Evolutionary conservation across 2,888 invertebrate species (phyloP).

Genomic region (Synergus gifuensis): DNA sequence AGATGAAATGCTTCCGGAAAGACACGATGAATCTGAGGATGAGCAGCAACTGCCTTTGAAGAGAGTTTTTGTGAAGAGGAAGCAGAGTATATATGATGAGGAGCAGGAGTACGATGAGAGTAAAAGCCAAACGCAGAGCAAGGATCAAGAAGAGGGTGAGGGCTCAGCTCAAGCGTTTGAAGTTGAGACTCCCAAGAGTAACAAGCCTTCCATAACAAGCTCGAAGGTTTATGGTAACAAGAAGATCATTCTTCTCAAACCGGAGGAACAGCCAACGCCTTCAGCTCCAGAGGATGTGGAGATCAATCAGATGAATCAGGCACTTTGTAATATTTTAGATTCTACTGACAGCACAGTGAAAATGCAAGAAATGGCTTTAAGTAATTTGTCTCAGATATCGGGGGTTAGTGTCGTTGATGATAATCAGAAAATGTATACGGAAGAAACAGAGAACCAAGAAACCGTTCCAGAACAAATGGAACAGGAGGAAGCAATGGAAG

Average conservation of each 20-base stretch:
- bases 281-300: constrained; percentile 63
- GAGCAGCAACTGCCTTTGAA: constrained; percentile 79
- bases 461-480: constrained; percentile 36
- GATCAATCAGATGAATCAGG: constrained; percentile 70
- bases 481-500: constrained; percentile 47
- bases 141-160: constrained; percentile 16
- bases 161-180: constrained; percentile 29
- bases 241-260: constrained; percentile 69
- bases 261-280: constrained; percentile 55
- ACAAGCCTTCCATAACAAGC: constrained; percentile 57
- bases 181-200: constrained; percentile 47
- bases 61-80: constrained; percentile 81
- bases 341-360: constrained; percentile 72
- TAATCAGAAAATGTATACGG: constrained; percentile 53
- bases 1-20: constrained; percentile 74
- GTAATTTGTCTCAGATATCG: constrained; percentile 70
- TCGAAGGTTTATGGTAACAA: constrained; percentile 72
- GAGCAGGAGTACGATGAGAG: constrained; percentile 74
- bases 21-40: constrained; percentile 74
- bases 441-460: constrained; percentile 42
- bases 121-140: constrained; percentile 43
- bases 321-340: constrained; percentile 72
- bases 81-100: constrained; percentile 78
- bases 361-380: constrained; percentile 73
- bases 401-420: constrained; percentile 51